Evolutionary conservation across 2,888 invertebrate genomes (phyloP).

Genomic region (Acanthoscelides obtectus): DNA sequence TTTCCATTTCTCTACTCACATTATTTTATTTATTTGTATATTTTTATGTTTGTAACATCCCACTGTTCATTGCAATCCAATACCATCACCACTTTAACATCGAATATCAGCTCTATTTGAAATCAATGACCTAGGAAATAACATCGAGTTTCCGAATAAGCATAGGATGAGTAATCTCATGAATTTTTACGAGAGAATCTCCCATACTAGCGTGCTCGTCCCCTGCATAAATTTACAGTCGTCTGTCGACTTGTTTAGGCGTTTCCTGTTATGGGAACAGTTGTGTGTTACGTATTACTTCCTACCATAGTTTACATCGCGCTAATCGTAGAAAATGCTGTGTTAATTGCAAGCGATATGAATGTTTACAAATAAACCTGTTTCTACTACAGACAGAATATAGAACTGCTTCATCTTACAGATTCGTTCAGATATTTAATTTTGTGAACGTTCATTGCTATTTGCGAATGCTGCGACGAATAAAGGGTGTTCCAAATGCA

Average conservation of each 20-base stretch:
- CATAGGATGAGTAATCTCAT: neutral
- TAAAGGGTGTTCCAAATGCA: too few species aligned
- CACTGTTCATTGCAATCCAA: too few species aligned
- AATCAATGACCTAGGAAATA: neutral
- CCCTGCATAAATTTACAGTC: neutral
- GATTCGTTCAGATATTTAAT: too few species aligned
- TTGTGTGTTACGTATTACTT: constrained; percentile 5
- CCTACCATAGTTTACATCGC: constrained; percentile 3
- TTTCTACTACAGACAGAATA: too few species aligned
- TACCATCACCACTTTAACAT: neutral
- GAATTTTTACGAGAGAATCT: neutral
- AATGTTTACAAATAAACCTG: too few species aligned
- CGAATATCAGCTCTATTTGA: neutral
- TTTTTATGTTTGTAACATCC: neutral
- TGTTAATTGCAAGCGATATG: neutral
- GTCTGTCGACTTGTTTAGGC: constrained; percentile 10
- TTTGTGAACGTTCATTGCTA: too few species aligned
- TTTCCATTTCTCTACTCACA: too few species aligned
- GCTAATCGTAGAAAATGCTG: neutral
- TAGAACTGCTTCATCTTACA: too few species aligned
- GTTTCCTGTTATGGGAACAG: constrained; percentile 14
- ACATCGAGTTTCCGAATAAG: neutral
- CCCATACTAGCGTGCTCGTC: neutral
- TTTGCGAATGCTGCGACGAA: too few species aligned
- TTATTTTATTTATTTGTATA: neutral